Evolutionary conservation across 35 echinoderm and acorn worm species (phyloP), one percentile per base, ranked within the genome.

Genomic region (Ophiothrix spiculata): DNA sequence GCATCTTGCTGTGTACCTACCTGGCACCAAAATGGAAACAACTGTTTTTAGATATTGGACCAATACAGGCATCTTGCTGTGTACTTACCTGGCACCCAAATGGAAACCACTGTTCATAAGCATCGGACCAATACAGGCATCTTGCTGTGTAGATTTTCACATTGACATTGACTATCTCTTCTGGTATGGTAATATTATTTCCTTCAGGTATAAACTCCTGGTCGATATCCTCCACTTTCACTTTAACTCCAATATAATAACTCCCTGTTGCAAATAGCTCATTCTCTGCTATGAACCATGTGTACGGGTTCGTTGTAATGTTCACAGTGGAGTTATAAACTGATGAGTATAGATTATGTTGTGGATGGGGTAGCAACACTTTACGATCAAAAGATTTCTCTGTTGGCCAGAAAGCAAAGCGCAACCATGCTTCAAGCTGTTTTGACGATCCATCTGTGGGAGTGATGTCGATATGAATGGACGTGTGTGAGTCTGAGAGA

Each of bases 1-100:
- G 54, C 92, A 94, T 64, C 92, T 75, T 19, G 92, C 92, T 4
- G 87, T 90, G 41, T 94, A 94, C n/a, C n/a, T n/a, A n/a, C n/a
- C n/a, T n/a, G n/a, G n/a, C n/a, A n/a, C n/a, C n/a, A n/a, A n/a
- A n/a, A n/a, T n/a, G n/a, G n/a, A n/a, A n/a, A n/a, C n/a, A n/a
- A n/a, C n/a, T n/a, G n/a, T n/a, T n/a, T n/a, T n/a, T n/a, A n/a
- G n/a, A n/a, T n/a, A n/a, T n/a, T n/a, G n/a, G n/a, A n/a, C n/a
- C n/a, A n/a, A n/a, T n/a, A n/a, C n/a, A n/a, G n/a, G n/a, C n/a
- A n/a, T n/a, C n/a, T n/a, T n/a, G n/a, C n/a, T n/a, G n/a, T n/a
- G n/a, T 0, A 19, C 81, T 37, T 86, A 94, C 92, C 88, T 94
- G 56, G 75, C 92, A 94, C 37, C 92, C 92, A 87, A 86, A 49